phyloP scores from a whole-genome alignment of 2,888 invertebrate genomes.

The Agrochola circellaris region DNA sequence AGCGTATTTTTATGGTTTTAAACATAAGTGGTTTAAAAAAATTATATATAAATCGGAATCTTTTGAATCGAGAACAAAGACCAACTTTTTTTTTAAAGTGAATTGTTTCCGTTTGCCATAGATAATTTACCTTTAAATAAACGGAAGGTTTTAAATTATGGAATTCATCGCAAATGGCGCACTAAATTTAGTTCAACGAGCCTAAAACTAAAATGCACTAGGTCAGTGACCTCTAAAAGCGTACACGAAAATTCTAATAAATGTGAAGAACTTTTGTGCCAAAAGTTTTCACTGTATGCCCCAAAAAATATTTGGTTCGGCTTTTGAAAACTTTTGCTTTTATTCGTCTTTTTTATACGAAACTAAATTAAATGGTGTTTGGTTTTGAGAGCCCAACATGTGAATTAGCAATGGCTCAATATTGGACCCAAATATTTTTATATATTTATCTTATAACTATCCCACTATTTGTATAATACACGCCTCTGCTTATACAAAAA shows the following conservation, averaged over 20 bases:
- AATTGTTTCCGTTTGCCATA: conserved; percentile 14
- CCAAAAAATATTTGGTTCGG: conserved; percentile 31
- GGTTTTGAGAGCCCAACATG: conserved; percentile 1
- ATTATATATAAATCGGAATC: not conserved
- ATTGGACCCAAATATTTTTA: not conserved
- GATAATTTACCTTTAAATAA: conserved; percentile 18
- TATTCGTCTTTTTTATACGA: conserved; percentile 29
- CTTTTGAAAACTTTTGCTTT: conserved; percentile 47
- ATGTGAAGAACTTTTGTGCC: conserved; percentile 51
- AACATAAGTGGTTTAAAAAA: conserved; percentile 12
- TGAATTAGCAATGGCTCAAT: not conserved
- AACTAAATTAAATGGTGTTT: conserved; percentile 30
- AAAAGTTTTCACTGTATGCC: conserved; percentile 43
- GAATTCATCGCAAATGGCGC: conserved; percentile 7
- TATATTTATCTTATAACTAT: not conserved
- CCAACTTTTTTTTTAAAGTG: conserved; percentile 24
- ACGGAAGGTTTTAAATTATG: not conserved
- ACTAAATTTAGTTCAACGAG: conserved; percentile 15
- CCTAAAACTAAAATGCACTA: conserved; percentile 45
- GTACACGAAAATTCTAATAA: conserved; percentile 55
- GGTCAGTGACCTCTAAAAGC: conserved; percentile 35
- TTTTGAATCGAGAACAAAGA: conserved; percentile 13
- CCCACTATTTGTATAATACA: too few relatives aligned
- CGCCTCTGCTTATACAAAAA: not conserved
- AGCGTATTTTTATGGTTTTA: conserved; percentile 36